A percentile compares a stretch with the other conserved stretches of the same genome.
Conservation (phyloP, 2,888 invertebrate species). For the Phaedon cochleariae region DNA sequence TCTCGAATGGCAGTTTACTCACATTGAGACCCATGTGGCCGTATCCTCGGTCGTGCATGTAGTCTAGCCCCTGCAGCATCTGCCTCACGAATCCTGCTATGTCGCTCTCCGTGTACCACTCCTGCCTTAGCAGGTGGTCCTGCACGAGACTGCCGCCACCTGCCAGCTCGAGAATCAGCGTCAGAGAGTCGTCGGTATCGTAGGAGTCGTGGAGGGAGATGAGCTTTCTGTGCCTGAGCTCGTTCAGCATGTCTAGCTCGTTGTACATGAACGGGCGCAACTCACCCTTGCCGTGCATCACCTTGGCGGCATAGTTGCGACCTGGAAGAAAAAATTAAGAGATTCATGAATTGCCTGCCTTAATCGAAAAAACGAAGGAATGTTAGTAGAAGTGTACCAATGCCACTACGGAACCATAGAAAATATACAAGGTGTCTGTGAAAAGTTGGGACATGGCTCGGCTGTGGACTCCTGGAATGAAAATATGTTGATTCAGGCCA, state of each 20-base stretch:
- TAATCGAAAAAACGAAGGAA: too few species aligned
- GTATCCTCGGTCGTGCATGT: constrained; percentile 89
- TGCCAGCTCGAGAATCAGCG: constrained; percentile 84
- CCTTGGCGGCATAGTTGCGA: constrained; percentile 87
- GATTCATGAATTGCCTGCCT: too few species aligned
- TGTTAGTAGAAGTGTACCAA: too few species aligned
- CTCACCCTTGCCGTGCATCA: constrained; percentile 86
- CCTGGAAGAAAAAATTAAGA: too few species aligned
- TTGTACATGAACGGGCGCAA: constrained; percentile 86
- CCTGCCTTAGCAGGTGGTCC: constrained; percentile 73
- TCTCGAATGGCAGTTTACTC: too few species aligned
- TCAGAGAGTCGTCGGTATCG: constrained; percentile 81
- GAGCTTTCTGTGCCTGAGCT: constrained; percentile 84
- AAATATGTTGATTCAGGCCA: too few species aligned
- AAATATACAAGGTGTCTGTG: too few species aligned
- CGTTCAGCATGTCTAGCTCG: constrained; percentile 91
- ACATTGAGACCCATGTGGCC: constrained; percentile 95
- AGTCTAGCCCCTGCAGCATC: constrained; percentile 82
- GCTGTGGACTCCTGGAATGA: too few species aligned
- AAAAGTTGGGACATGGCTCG: too few species aligned
- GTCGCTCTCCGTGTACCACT: constrained; percentile 85
- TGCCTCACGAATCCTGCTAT: constrained; percentile 88
- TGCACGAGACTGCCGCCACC: constrained; percentile 86
- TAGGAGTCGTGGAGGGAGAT: constrained; percentile 88
- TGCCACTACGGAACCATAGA: too few species aligned